phyloP scores from a whole-genome alignment of 2,113 vertebrate genomes.

The Platanista minor region DNA sequence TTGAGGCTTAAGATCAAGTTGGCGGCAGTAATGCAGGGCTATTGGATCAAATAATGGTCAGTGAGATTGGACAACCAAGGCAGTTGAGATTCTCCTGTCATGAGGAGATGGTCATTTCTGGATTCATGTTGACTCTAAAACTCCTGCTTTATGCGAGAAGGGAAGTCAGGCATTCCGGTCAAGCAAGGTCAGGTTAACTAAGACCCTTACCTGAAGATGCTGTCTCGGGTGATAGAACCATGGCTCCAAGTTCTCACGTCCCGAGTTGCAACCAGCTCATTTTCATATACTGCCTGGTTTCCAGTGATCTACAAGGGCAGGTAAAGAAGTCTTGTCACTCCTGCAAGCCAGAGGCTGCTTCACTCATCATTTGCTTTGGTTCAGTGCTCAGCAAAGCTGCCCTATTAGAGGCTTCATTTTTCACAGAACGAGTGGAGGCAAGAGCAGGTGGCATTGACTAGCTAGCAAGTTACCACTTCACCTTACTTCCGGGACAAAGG shows the following conservation, averaged over 20 bases:
- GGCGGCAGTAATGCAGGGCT: accelerated
- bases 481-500: neutral
- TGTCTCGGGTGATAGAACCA: slow-evolving; percentile 73
- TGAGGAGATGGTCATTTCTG: neutral
- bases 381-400: neutral
- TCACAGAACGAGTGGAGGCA: neutral
- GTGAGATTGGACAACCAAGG: accelerated
- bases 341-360: too few relatives aligned
- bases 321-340: accelerated
- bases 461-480: too few relatives aligned
- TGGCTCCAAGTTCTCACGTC: slow-evolving; percentile 34
- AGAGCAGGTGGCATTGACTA: too few relatives aligned
- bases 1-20: neutral
- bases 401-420: accelerated
- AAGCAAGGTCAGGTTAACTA: neutral
- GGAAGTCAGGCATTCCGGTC: neutral
- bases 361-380: neutral
- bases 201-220: slow-evolving; percentile 73
- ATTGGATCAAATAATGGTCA: accelerated
- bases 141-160: too few relatives aligned
- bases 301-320: slow-evolving; percentile 53
- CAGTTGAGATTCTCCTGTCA: accelerated
- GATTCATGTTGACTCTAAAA: neutral
- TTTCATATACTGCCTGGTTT: slow-evolving; percentile 68
- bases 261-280: slow-evolving; percentile 63